Percentiles rank a stretch among this genome's conserved stretches.
These are phyloP conservation scores for Erannis defoliaria DNA, from an alignment of 2,888 invertebrate species.

Conservation along the genomic window DNA sequence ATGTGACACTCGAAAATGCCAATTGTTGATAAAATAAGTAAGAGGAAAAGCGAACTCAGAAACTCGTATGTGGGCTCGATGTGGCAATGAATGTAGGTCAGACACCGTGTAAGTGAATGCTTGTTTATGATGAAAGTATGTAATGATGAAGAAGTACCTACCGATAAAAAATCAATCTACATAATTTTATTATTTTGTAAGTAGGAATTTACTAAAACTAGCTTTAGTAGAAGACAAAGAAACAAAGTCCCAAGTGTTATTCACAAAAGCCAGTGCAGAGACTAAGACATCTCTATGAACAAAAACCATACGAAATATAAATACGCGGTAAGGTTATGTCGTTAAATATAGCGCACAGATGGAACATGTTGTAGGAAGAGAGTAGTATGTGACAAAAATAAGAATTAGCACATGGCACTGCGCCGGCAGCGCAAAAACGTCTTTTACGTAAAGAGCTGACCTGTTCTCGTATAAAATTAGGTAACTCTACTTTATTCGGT, in stretches of 20 bases:
- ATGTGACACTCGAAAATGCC: neutral
- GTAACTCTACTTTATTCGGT: neutral
- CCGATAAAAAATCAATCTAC: neutral
- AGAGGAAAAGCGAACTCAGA: neutral
- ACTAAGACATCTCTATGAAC: constrained; percentile 8
- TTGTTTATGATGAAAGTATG: neutral
- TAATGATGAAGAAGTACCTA: constrained; percentile 1
- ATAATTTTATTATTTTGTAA: neutral
- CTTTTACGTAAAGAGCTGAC: constrained; percentile 1
- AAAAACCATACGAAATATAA: constrained; percentile 21
- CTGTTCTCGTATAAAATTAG: neutral
- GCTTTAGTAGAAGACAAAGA: neutral
- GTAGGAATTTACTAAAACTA: neutral
- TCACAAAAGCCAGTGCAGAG: neutral
- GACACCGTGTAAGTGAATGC: neutral
- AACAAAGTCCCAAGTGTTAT: neutral
- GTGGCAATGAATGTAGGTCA: constrained; percentile 11
- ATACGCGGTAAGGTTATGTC: constrained; percentile 30
- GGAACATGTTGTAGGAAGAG: constrained; percentile 40
- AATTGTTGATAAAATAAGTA: neutral
- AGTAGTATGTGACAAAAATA: constrained; percentile 54
- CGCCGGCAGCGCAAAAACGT: constrained; percentile 34
- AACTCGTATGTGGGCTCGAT: constrained; percentile 13
- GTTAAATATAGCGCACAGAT: constrained; percentile 39
- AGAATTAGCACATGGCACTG: constrained; percentile 58